Conservation (phyloP, 2,888 invertebrate genomes). For the Argyresthia albistria region DNA sequence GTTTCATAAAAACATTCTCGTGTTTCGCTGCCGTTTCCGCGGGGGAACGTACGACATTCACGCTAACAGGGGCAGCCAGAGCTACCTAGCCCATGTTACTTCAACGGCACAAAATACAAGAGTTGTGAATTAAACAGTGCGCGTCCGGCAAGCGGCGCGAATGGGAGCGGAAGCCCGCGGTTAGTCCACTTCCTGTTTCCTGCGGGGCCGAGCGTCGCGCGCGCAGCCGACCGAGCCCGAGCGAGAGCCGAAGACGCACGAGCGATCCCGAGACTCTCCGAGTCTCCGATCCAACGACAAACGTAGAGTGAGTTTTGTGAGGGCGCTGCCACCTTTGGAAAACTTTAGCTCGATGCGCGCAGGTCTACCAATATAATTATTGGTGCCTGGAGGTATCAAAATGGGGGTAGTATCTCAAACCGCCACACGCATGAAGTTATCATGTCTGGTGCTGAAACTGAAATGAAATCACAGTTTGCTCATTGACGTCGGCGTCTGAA, state of each 20-base stretch:
- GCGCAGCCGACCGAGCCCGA: conserved; percentile 22
- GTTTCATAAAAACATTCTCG: conserved; percentile 14
- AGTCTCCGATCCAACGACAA: conserved; percentile 12
- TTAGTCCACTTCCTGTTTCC: conserved; percentile 73
- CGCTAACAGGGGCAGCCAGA: conserved; percentile 13
- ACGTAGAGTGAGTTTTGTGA: neutral
- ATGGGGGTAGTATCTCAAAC: too few species aligned
- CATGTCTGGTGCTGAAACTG: too few species aligned
- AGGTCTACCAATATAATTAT: too few species aligned
- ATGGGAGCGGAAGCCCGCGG: conserved; percentile 72
- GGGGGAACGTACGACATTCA: neutral
- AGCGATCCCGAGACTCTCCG: conserved; percentile 31
- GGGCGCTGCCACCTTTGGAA: too few species aligned
- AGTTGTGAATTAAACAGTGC: conserved; percentile 10
- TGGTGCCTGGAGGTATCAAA: too few species aligned
- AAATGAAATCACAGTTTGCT: too few species aligned
- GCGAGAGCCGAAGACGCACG: conserved; percentile 38
- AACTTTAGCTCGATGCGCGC: too few species aligned
- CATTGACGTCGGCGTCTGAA: too few species aligned
- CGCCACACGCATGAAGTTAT: too few species aligned
- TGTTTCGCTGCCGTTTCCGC: conserved; percentile 27
- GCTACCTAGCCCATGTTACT: conserved; percentile 33
- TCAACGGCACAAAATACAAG: conserved; percentile 20
- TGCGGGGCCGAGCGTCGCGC: conserved; percentile 46
- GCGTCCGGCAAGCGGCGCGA: conserved; percentile 40